phyloP scores from a whole-genome alignment of 2,113 vertebrate genomes.

The Kobus ellipsiprymnus region DNA sequence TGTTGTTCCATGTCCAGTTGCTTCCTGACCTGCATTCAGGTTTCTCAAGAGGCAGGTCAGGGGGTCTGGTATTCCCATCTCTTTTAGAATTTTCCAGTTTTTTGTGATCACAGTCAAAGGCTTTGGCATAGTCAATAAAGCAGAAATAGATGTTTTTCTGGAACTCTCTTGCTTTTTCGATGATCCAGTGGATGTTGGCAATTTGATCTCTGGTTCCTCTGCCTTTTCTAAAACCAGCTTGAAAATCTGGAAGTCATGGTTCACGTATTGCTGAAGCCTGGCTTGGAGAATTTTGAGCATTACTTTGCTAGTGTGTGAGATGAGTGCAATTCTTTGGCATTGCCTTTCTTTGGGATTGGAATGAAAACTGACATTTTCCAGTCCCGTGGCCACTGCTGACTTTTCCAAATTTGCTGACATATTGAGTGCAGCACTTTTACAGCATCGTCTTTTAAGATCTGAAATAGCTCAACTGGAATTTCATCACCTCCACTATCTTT shows the following conservation, averaged over 20 bases:
- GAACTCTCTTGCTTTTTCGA: fast-evolving
- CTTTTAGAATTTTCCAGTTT: not conserved
- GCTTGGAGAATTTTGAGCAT: not conserved
- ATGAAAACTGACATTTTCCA: too few relatives aligned
- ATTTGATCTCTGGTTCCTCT: not conserved
- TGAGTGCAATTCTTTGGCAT: not conserved
- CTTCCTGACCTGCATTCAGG: not conserved
- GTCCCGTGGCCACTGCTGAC: not conserved
- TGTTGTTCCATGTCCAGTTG: not conserved
- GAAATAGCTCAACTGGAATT: not conserved
- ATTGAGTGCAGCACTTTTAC: not conserved
- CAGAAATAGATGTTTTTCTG: not conserved
- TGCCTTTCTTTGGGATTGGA: too few relatives aligned
- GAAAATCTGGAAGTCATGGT: not conserved
- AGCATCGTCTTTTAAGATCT: not conserved
- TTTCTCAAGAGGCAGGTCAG: not conserved
- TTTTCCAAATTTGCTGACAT: not conserved
- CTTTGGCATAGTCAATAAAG: not conserved
- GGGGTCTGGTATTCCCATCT: not conserved
- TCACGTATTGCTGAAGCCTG: not conserved
- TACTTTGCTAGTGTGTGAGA: not conserved
- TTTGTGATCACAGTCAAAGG: not conserved
- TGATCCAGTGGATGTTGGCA: not conserved
- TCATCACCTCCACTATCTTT: not conserved
- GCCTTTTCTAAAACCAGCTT: not conserved